Percentiles rank a stretch among this genome's conserved stretches.
phyloP scores from a whole-genome alignment of 2,797 vertebrate species.

The Chelidonichthys spinosus region DNA sequence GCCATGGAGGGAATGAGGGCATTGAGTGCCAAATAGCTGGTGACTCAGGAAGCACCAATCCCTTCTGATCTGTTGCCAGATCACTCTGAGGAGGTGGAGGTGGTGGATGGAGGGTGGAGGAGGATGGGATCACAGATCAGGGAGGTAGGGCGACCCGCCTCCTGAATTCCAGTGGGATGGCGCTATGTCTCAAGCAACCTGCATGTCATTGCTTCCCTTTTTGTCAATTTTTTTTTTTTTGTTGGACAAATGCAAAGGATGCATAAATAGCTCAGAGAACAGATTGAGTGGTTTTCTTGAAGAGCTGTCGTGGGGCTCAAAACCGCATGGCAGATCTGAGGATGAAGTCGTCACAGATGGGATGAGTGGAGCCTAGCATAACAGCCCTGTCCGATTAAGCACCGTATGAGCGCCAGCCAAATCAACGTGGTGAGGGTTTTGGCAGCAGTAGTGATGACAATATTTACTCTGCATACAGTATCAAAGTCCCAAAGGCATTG shows the following conservation, averaged over 20 bases:
- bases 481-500: constrained; percentile 20
- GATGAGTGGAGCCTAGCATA: constrained; percentile 64
- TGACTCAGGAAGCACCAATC: constrained; percentile 46
- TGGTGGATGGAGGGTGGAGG: constrained; percentile 8
- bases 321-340: constrained; percentile 59
- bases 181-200: constrained; percentile 12
- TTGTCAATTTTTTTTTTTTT: neutral
- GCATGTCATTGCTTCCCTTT: neutral
- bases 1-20: constrained; percentile 36
- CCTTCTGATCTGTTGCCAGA: constrained; percentile 66
- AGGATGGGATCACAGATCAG: constrained; percentile 18
- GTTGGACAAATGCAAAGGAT: constrained; percentile 36
- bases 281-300: constrained; percentile 76
- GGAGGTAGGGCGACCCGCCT: neutral
- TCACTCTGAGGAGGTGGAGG: constrained; percentile 32
- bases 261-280: constrained; percentile 67
- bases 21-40: constrained; percentile 53
- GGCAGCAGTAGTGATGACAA: constrained; percentile 15
- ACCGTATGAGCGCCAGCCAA: constrained; percentile 44
- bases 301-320: constrained; percentile 64
- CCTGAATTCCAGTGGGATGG: neutral
- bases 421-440: constrained; percentile 33
- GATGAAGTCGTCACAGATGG: constrained; percentile 78
- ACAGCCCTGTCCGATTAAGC: constrained; percentile 62
- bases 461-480: constrained; percentile 30